Percentiles rank a stretch among this genome's conserved stretches.
phyloP scores from a whole-genome alignment of 2,113 vertebrate species.

The Phrynosoma blainvillii region DNA sequence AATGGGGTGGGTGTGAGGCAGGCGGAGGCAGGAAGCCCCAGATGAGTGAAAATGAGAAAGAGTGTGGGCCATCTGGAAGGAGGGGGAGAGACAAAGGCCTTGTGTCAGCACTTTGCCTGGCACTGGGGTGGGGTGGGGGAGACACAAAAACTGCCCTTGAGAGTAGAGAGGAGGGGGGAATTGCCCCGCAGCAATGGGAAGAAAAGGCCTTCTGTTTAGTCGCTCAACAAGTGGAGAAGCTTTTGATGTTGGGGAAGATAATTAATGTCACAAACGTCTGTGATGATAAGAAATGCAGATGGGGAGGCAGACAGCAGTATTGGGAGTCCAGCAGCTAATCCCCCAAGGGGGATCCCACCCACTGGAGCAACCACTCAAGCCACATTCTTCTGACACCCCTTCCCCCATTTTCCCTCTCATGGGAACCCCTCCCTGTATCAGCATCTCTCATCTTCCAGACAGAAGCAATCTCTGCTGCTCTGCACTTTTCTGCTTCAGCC shows the following conservation, averaged over 20 bases:
- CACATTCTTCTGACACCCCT: constrained; percentile 15
- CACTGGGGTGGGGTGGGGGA: not conserved
- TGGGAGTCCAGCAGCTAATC: not conserved
- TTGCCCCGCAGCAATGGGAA: constrained; percentile 10
- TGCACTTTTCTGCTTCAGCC: not conserved
- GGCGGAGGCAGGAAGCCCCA: not conserved
- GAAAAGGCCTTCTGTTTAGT: constrained; percentile 22
- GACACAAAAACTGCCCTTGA: constrained; percentile 6
- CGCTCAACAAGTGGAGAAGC: not conserved
- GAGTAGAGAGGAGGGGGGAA: not conserved
- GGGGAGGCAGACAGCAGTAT: not conserved
- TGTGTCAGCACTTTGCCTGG: constrained; percentile 14
- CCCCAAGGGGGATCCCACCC: constrained; percentile 14
- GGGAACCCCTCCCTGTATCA: not conserved
- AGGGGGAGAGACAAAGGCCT: constrained; percentile 2
- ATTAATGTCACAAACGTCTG: constrained; percentile 20
- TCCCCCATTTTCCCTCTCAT: not conserved
- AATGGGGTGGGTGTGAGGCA: not conserved
- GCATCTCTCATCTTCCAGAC: not conserved
- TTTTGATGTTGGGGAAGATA: constrained; percentile 33
- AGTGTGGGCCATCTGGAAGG: constrained; percentile 1
- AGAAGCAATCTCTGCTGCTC: not conserved
- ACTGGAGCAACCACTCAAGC: not conserved
- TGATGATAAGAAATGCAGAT: not conserved
- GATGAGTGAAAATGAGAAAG: constrained; percentile 12